Conservation (phyloP, 2,888 invertebrate genomes). For the Drosophila mimetica region DNA sequence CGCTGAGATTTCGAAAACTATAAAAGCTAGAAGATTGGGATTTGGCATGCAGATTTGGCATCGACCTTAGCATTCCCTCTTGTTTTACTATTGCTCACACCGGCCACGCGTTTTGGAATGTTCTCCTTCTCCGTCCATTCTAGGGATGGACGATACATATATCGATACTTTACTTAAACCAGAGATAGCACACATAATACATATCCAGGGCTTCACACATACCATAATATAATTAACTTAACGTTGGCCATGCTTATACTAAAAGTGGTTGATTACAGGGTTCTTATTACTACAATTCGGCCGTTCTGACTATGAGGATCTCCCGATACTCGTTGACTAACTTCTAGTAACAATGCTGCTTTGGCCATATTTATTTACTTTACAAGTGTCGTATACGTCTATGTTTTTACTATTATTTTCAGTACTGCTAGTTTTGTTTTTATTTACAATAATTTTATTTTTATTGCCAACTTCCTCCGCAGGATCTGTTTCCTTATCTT, state of each 20-base stretch:
- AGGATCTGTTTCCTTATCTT: neutral
- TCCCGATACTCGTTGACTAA: neutral
- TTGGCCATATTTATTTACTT: neutral
- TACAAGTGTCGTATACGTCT: neutral
- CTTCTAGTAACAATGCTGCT: neutral
- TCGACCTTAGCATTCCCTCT: too few relatives aligned
- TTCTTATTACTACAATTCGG: neutral
- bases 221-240: too few relatives aligned
- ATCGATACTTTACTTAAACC: neutral
- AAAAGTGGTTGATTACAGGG: too few relatives aligned
- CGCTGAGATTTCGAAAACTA: too few relatives aligned
- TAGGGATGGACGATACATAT: neutral
- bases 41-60: too few relatives aligned
- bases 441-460: neutral
- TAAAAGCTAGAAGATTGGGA: too few relatives aligned
- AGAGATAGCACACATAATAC: neutral
- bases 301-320: neutral
- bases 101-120: too few relatives aligned
- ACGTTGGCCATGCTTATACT: too few relatives aligned
- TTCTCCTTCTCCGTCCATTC: neutral
- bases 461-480: neutral
- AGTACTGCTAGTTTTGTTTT: neutral
- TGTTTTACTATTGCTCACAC: too few relatives aligned
- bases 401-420: neutral
- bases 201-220: neutral